phyloP scores from a whole-genome alignment of 1,140 invertebrate species.

The Belonocnema kinseyi region DNA sequence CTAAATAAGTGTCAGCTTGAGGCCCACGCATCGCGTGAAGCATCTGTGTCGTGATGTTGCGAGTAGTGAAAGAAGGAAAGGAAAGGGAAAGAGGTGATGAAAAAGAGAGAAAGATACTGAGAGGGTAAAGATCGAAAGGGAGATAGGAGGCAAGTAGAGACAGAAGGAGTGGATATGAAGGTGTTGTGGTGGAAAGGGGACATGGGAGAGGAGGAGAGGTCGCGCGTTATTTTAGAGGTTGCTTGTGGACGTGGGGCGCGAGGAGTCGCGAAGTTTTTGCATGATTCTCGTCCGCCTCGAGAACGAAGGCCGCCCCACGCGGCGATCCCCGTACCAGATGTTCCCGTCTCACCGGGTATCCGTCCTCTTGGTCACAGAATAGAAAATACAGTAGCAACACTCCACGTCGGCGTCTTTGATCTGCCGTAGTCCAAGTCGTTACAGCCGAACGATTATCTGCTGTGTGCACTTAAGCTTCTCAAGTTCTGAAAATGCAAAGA shows the following conservation, averaged over 20 bases:
- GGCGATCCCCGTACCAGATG: conserved; percentile 58
- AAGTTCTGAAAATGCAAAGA: background rate
- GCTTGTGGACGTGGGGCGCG: conserved; percentile 18
- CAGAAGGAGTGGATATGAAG: background rate
- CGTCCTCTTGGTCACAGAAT: conserved; percentile 6
- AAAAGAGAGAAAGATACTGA: background rate
- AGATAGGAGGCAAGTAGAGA: conserved; percentile 17
- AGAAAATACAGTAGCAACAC: conserved; percentile 27
- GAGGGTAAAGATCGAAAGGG: conserved; percentile 17
- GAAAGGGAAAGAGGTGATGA: background rate
- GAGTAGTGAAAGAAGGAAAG: background rate
- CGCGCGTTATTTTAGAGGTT: conserved; percentile 24
- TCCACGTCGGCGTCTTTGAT: conserved; percentile 7
- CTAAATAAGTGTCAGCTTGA: background rate
- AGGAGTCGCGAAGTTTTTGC: conserved; percentile 28
- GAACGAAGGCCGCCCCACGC: conserved; percentile 53
- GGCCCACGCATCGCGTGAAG: conserved; percentile 19
- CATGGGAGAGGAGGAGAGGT: conserved; percentile 6
- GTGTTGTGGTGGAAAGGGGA: background rate
- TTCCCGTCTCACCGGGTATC: conserved; percentile 38
- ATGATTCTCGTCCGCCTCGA: conserved; percentile 6
- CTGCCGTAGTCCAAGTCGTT: background rate
- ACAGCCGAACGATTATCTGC: conserved; percentile 33
- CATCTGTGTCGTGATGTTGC: background rate
- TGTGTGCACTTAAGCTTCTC: conserved; percentile 5